Base-by-base conservation (phyloP, 2,113 vertebrate genomes). In the Lanius collurio region DNA sequence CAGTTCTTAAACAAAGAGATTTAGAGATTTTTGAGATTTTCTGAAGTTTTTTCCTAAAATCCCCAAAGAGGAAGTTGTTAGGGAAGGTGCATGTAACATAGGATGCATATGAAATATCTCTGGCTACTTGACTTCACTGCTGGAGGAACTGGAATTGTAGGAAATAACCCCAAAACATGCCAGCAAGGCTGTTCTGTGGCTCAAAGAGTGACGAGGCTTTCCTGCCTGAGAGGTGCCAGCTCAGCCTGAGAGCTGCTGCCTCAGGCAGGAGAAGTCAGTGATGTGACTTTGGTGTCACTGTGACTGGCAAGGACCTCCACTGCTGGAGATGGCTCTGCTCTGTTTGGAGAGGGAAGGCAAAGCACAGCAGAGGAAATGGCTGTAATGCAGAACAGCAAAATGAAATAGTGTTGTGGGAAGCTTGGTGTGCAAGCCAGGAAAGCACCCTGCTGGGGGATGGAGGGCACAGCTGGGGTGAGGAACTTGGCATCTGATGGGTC, bases 281-380 rank as follows among this genome's bases (percentile, higher is more conserved):
- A 11, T 11, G 56, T n/a, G 37, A 39, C 1, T 0, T 1, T 4
- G 7, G 24, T 13, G 27, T 47, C 49, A 16, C 11, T 4, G 42
- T 13, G 52, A 17, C 42, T 41, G n/a, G 23, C 42, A 52, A 57
- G 68, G 60, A 65, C 46, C 42, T 53, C 1, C 26, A 9, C 20
- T 44, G 30, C 69, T 31, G 47, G 33, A 42, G 65, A n/a, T 23
- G 59, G 47, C 46, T 81, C 42, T 47, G 73, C 68, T 70, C 42
- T 35, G 11, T 20, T 52, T 74, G 88, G 22, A 57, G 74, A 70
- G 52, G 37, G 46, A 41, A 77, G 55, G 53, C 69, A 74, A 70
- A 78, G 60, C 35, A 7, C 1, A 0, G 6, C 10, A 16, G 64
- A 81, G 52, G 78, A 82, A 70, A 56, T 1, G 26, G 47, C 50